These are phyloP conservation scores for Sylvilagus floridanus DNA, from an alignment of 2,797 vertebrate species.

Conservation along the genomic window DNA sequence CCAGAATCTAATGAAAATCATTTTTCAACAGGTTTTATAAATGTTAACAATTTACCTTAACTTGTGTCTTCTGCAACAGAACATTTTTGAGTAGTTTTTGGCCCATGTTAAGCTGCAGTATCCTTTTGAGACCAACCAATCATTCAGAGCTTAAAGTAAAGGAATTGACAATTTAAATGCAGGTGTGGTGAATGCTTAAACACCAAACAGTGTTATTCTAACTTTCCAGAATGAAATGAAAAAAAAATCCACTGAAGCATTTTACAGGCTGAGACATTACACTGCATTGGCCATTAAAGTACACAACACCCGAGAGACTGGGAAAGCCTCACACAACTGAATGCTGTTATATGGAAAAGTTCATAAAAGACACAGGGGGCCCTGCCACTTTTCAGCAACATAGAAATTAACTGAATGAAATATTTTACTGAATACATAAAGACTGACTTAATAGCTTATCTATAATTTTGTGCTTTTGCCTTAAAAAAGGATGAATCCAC, in stretches of 20 bases:
- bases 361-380: conserved; percentile 4
- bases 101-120: conserved; percentile 37
- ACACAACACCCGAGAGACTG: neutral
- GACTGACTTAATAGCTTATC: neutral
- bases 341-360: neutral
- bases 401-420: conserved; percentile 33
- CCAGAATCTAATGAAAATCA: conserved; percentile 40
- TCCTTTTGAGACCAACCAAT: conserved; percentile 69
- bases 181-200: conserved; percentile 38
- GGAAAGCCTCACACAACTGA: neutral
- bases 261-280: neutral
- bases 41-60: conserved; percentile 60
- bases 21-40: conserved; percentile 45
- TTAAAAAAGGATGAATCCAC: neutral
- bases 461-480: neutral
- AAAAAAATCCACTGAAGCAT: conserved; percentile 36
- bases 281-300: neutral
- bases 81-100: conserved; percentile 53
- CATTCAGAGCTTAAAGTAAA: conserved; percentile 66
- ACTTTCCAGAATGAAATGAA: conserved; percentile 30
- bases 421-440: conserved; percentile 39
- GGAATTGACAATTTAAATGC: conserved; percentile 56
- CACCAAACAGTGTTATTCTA: conserved; percentile 46
- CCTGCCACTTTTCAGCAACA: conserved; percentile 31
- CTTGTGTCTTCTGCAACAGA: conserved; percentile 50